Base-by-base conservation (phyloP, 2,888 invertebrate genomes). In the Eupithecia subfuscata region DNA sequence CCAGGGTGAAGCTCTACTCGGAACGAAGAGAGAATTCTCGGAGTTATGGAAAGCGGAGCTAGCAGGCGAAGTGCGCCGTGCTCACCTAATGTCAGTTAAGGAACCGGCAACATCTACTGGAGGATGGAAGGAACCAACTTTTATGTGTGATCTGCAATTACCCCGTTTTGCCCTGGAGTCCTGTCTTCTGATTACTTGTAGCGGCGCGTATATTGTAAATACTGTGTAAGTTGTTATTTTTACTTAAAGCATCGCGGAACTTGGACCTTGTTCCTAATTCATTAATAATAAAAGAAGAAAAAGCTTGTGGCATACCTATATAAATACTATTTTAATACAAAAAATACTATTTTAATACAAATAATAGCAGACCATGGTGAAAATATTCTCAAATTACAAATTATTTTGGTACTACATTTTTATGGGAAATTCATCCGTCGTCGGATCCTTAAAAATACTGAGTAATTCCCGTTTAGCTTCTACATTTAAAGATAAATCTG, bases 181-280 rank as follows among this genome's bases (percentile, higher is more conserved):
- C 0, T 96, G 96, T 81, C 87, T 96, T 1, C 85, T 96, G 11
- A 89, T 96, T 25, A 96, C 96, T 5, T 92, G 92, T 43, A 88
- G 91, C 71, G 95, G 95, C 22, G 95, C 95, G 43, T 96, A 96
- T 83, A 91, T 96, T 71, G 86, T 96, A 70, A 94, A 91, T 75
- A 95, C 95, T 74, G 91, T 93, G 95, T 95, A 85, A 92, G 94
- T 74, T 45, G 94, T 71, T 43, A 43, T 9, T 40, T 40, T 40
- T 40, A 40, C 40, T 6, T 9, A 40, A 40, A 9, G 8, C 40
- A 40, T 40, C 8, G 40, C 40, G 40, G 40, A 40, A 40, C 40
- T 40, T 40, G 40, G 9, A 40, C 40, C 40, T 40, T 40, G 40
- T 11, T 40, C 11, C 8, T 40, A 9, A 11, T 40, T 40, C 40